Base-by-base conservation (phyloP, 2,888 invertebrate species). In the Agrochola circellaris region DNA sequence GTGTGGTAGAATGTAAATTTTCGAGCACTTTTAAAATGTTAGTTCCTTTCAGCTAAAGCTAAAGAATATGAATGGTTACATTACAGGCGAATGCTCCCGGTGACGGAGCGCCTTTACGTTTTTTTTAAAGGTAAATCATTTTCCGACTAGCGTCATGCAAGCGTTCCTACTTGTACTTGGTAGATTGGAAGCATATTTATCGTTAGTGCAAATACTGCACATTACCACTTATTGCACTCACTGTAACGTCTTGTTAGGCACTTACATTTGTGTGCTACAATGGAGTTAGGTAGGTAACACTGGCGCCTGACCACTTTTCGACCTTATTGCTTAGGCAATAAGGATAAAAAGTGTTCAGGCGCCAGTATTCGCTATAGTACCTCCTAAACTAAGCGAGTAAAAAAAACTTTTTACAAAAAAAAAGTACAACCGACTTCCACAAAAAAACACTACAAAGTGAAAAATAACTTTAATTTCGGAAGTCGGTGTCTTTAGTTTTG, bases 11-110 rank as follows among this genome's bases (percentile, higher is more conserved):
- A 72, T 17, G 45, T 60, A 4, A 34, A 51, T 72, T 34, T 60
- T 51, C 71, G 79, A 77, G 69, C 9, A 45, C 54, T 56, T 77
- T 77, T 62, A 54, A 67, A 68, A 70, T 42, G 9, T 58, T 42
- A 26, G 34, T 20, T 48, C 0, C 4, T 54, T 65, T 48, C 3
- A 51, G 45, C 15, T 15, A 9, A 48, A 38, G 26, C 8, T 26
- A 26, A 58, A 58, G 56, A 11, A 56, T 26, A n/a, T 56, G 56
- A 56, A 56, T 13, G 13, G 56, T n/a, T 13, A 11, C 54, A 54
- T 54, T 5, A 56, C 13, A n/a, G n/a, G n/a, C 13, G 11, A 56
- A n/a, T 56, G 11, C n/a, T 51, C 54, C 54, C 11, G n/a, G 56
- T n/a, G 56, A n/a, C n/a, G 11, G 56, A 56, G 5, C 54, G 54